Evolutionary conservation across 1,140 invertebrate species (phyloP), one percentile per base, ranked within the genome.

Genomic region (Drosophila arizonae): DNA sequence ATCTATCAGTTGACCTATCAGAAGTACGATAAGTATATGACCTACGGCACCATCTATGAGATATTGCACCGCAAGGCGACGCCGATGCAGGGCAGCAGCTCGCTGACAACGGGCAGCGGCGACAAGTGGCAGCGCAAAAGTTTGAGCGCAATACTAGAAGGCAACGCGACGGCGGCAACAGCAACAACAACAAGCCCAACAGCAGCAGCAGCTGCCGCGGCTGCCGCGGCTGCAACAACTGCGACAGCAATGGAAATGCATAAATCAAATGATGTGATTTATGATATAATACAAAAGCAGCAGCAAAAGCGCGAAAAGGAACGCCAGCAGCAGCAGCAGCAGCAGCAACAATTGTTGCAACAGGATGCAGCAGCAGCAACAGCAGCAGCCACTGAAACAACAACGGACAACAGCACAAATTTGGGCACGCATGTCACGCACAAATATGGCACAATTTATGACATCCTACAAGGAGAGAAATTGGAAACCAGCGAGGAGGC

Each of bases 1-100:
- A 92, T 92, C 28, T 92, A 91, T 76, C 85, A 86, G 30, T 24
- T 86, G 43, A 85, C 79, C 15, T 87, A 84, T 73, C 86, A 91
- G 64, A 92, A 91, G 65, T 92, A 92, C 51, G 91, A 92, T 60
- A 91, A 91, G 43, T 92, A 92, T 41, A 92, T 92, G 91, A 92
- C 91, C 43, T 92, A 92, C 55, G 91, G 91, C 67, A 92, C 91
- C 50, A 92, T 92, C 50, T 92, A 92, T 61, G 91, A 92, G 54
- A 92, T 92, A 65, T 43, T 92, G 30, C 90, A 91, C 61, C 80
- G 91, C 45, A 91, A 91, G 15, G 64, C 90, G 2, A 86, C 89
- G 8, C 66, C 87, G 5, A 67, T 85, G 17, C 60, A 72, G 1
- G 43, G 60, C 39, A 36, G 39, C 57, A 69, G 46, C 15, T 48